Evolutionary conservation across 2,797 vertebrate species (phyloP), one percentile per base, ranked within the genome.

Genomic region (Pangasius mekongensis): DNA sequence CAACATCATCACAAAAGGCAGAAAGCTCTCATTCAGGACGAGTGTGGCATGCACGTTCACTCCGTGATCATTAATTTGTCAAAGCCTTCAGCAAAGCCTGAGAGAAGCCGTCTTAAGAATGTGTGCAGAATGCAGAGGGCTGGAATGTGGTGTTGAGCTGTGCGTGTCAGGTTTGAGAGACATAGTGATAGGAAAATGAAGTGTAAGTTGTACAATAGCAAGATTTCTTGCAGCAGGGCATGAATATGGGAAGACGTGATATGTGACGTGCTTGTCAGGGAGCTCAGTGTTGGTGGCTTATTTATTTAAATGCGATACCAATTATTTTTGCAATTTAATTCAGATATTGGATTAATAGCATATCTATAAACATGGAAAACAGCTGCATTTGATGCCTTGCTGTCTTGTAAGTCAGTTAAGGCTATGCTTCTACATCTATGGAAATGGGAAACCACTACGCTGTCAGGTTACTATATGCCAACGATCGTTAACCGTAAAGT

Each of bases 121-220:
- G 80, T 33, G n/a, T 66, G 80, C 36, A 3, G 58, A 47, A 80
- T 10, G 33, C 22, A 11, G 33, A 2, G 30, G 20, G 14, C 7
- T 39, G 64, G 84, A 78, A 88, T 73, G 76, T 36, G n/a, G 22
- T 69, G 62, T 60, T 84, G 69, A 86, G 64, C 36, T 16, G 62
- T 58, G 47, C 33, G 5, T 69, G 66, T 82, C 73, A 58, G 27
- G 33, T 49, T 49, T 64, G 67, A 36, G 52, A 56, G 24, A 56
- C 30, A 24, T n/a, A 54, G 10, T 47, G 80, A 73, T 77, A 52
- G 10, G 27, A 49, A 30, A 56, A 76, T 77, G 16, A 52, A 20
- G 74, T 78, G 49, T 22, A 83, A 62, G n/a, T 47, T 76, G 49
- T 36, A 54, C 47, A 74, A 62, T 56, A 22, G 27, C 82, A 30